Evolutionary conservation across 2,797 vertebrate genomes (phyloP).

Genomic region (Diplodus sargus): DNA sequence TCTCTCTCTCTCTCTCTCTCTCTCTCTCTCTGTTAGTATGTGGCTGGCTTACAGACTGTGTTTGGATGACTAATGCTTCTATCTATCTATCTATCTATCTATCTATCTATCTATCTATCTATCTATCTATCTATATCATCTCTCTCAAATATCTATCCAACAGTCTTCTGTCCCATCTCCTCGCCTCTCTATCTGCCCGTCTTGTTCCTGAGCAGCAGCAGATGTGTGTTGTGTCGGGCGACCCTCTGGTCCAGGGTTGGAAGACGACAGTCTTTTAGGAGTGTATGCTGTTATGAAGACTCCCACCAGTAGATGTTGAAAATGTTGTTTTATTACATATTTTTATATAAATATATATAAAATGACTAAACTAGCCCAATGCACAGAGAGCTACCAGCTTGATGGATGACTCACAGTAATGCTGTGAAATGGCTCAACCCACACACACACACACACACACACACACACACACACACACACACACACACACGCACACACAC

Average conservation of each 20-base stretch:
- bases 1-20: constrained; percentile 12
- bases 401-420: constrained; percentile 81
- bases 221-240: constrained; percentile 33
- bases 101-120: constrained; percentile 1
- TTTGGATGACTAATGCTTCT: constrained; percentile 27
- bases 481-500: constrained; percentile 54
- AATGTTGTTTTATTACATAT: background rate
- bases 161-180: constrained; percentile 3
- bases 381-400: constrained; percentile 77
- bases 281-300: constrained; percentile 54
- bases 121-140: background rate
- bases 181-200: constrained; percentile 7
- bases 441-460: constrained; percentile 58
- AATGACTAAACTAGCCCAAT: constrained; percentile 75
- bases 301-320: constrained; percentile 64
- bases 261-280: constrained; percentile 55
- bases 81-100: background rate
- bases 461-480: constrained; percentile 30
- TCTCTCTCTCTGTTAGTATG: background rate
- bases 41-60: constrained; percentile 3
- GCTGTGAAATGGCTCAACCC: constrained; percentile 80
- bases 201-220: constrained; percentile 28
- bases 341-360: constrained; percentile 63
- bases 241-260: constrained; percentile 37
- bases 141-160: background rate